Evolutionary conservation across 2,888 invertebrate genomes (phyloP).

Genomic region (Criorhina ranunculi): DNA sequence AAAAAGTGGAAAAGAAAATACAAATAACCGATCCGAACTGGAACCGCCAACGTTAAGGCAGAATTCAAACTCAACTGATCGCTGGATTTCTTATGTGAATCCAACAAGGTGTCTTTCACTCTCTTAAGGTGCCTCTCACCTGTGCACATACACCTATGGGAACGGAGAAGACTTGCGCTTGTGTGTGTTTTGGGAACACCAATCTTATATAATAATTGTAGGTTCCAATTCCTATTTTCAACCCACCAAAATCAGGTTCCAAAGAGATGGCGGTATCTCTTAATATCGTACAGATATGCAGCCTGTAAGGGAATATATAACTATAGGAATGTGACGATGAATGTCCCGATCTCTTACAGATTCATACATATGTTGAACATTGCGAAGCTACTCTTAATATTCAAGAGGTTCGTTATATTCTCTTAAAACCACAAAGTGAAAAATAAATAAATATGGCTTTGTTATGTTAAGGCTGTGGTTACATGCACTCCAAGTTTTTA

Average conservation of each 20-base stretch:
- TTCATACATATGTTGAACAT: too few relatives aligned
- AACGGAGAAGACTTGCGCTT: too few relatives aligned
- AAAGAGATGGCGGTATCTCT: slow-evolving; percentile 1
- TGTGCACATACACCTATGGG: slow-evolving; percentile 1
- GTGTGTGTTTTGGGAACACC: background rate
- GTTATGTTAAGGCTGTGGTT: background rate
- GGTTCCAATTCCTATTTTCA: too few relatives aligned
- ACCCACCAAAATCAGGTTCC: slow-evolving; percentile 1
- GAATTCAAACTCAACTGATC: slow-evolving; percentile 67
- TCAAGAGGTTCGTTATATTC: background rate
- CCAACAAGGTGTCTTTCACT: slow-evolving; percentile 44
- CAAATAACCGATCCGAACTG: slow-evolving; percentile 8
- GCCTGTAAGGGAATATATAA: too few relatives aligned
- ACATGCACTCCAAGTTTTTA: background rate
- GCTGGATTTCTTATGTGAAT: slow-evolving; percentile 32
- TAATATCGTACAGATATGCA: background rate
- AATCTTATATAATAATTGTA: slow-evolving; percentile 18
- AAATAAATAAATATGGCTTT: background rate
- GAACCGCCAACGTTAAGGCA: slow-evolving; percentile 22
- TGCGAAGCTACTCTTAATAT: too few relatives aligned
- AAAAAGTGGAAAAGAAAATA: slow-evolving; percentile 1
- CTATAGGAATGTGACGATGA: background rate
- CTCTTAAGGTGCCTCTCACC: slow-evolving; percentile 45
- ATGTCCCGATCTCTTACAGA: too few relatives aligned
- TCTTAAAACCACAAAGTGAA: background rate